Percentiles rank a stretch among this genome's conserved stretches.
Conservation (phyloP, 2,797 vertebrate genomes). For the Antennarius maculatus region DNA sequence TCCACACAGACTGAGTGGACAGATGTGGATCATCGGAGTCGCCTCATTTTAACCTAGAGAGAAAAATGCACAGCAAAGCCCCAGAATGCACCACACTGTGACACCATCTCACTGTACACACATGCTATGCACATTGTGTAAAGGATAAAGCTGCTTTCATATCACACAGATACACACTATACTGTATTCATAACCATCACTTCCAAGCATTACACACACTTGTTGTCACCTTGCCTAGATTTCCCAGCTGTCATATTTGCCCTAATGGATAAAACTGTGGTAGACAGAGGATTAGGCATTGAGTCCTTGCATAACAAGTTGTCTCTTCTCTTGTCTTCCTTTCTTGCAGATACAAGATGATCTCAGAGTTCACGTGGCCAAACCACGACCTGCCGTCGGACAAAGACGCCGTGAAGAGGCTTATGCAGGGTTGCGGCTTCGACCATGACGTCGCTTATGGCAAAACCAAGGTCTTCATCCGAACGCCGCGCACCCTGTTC, state of each 20-base stretch:
- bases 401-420: conserved; percentile 88
- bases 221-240: background rate
- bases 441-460: conserved; percentile 95
- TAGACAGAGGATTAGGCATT: conserved; percentile 36
- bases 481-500: conserved; percentile 94
- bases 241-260: conserved; percentile 49
- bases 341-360: conserved; percentile 93
- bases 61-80: background rate
- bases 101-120: too few relatives aligned
- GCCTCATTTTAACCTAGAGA: background rate
- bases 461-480: conserved; percentile 96
- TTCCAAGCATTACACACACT: conserved; percentile 7
- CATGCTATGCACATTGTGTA: background rate
- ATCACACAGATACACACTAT: background rate
- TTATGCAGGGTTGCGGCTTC: conserved; percentile 89
- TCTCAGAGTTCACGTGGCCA: conserved; percentile 97
- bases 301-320: conserved; percentile 42
- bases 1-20: background rate
- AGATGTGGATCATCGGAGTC: background rate
- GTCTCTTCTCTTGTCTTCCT: background rate
- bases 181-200: background rate
- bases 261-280: conserved; percentile 6
- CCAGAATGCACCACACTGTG: background rate
- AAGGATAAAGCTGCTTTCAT: background rate
- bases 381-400: conserved; percentile 94